These are phyloP conservation scores for Eutrigla gurnardus DNA, from an alignment of 2,797 vertebrate species.

Conservation along the genomic window DNA sequence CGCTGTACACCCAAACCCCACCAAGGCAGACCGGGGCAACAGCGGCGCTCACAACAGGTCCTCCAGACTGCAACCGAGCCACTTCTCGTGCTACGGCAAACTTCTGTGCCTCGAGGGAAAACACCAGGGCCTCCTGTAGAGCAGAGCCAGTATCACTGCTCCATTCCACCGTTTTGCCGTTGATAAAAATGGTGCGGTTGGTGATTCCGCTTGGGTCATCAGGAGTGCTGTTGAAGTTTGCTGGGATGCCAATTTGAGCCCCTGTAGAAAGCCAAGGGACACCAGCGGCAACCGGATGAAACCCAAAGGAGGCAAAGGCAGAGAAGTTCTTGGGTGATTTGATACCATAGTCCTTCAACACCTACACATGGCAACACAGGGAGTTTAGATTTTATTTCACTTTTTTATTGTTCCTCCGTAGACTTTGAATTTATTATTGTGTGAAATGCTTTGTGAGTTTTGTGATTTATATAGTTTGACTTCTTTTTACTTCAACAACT, in stretches of 20 bases:
- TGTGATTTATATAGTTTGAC: not conserved
- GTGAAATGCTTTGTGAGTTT: not conserved
- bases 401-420: not conserved
- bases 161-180: conserved; percentile 88
- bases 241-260: conserved; percentile 90
- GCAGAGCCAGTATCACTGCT: conserved; percentile 79
- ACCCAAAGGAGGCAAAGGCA: conserved; percentile 89
- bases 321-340: conserved; percentile 75
- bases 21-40: conserved; percentile 88
- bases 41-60: conserved; percentile 81
- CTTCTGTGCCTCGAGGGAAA: conserved; percentile 89
- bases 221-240: conserved; percentile 87
- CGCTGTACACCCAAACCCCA: conserved; percentile 85
- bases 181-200: conserved; percentile 85
- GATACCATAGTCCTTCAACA: conserved; percentile 84
- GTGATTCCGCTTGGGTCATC: conserved; percentile 80
- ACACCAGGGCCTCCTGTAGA: conserved; percentile 86
- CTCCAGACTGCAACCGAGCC: conserved; percentile 81
- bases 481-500: not conserved
- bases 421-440: not conserved
- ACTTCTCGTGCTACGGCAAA: conserved; percentile 92
- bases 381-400: not conserved
- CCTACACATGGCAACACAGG: conserved; percentile 48
- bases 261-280: conserved; percentile 89
- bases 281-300: conserved; percentile 91